These are phyloP conservation scores for Marronus borbonicus DNA, from an alignment of 2,888 invertebrate genomes.

Conservation along the genomic window DNA sequence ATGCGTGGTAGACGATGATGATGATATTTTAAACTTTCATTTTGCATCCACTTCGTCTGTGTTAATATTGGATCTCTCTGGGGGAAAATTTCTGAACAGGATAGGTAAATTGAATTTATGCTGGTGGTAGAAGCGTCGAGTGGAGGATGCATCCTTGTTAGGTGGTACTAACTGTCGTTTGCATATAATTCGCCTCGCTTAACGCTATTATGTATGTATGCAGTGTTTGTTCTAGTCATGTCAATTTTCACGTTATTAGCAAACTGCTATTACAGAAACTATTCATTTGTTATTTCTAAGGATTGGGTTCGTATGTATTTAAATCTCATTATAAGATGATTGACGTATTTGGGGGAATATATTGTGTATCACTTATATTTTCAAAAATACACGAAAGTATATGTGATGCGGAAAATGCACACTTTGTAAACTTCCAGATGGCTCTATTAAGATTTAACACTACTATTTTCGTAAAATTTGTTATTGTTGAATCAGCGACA, in stretches of 20 bases:
- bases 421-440: too few relatives aligned
- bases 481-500: too few relatives aligned
- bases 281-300: too few relatives aligned
- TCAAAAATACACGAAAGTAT: too few relatives aligned
- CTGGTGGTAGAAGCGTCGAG: neutral
- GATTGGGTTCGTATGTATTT: too few relatives aligned
- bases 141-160: neutral
- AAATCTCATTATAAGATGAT: too few relatives aligned
- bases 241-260: neutral
- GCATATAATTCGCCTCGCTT: neutral
- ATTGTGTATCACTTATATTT: too few relatives aligned
- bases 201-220: neutral
- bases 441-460: too few relatives aligned
- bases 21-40: neutral
- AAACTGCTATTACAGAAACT: too few relatives aligned
- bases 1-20: neutral
- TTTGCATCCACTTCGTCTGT: constrained; percentile 1
- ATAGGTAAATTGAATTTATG: constrained; percentile 4
- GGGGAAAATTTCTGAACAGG: neutral
- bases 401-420: too few relatives aligned
- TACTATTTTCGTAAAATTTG: too few relatives aligned
- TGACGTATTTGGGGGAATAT: too few relatives aligned
- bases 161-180: neutral
- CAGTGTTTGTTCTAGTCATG: neutral
- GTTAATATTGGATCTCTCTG: neutral